Evolutionary conservation across 1,140 invertebrate genomes (phyloP), one percentile per base, ranked within the genome.

Genomic region (Pogonus chalceus): DNA sequence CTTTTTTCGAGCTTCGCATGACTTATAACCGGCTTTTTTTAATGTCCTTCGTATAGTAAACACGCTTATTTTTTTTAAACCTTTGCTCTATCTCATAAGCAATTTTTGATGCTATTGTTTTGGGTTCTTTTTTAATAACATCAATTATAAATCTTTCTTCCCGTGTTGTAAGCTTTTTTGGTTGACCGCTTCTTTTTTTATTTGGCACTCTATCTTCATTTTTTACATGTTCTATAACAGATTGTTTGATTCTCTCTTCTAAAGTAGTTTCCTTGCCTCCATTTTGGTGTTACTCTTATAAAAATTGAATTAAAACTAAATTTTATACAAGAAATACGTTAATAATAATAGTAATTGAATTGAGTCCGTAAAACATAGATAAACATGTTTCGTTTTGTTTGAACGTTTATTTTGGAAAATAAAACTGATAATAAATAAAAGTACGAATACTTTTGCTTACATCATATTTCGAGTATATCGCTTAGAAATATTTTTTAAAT

Each of bases 1-100:
- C 52, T 61, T 62, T 9, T 54, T 63, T 10, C 52, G 49, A 1
- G 51, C 54, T 14, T 54, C 20, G 23, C 54, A 14, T 3, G 16
- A 48, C 35, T 51, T 12, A 37, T 49, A 49, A 24, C 23, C 43
- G 24, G 39, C 52, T 16, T 47, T 54, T 54, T 48, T 54, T 24
- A 54, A 26, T 43, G 26, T 16, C 3, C 23, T 20, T 10, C 52
- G 9, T 1, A 46, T 35, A n/a, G 52, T 53, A 18, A 49, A n/a
- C 14, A 9, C 26, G 4, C 26, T 7, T 14, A 31, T 31, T 14
- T 31, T 31, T 31, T 7, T 31, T 31, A 31, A 31, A 31, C 14
- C 4, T 14, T 14, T 31, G 4, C 4, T 31, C 14, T 14, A 31
- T 31, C 14, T 31, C 14, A 7, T 4, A 4, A 4, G 26, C 14